Base-by-base conservation (phyloP, 2,113 vertebrate species). In the Columbina picui region DNA sequence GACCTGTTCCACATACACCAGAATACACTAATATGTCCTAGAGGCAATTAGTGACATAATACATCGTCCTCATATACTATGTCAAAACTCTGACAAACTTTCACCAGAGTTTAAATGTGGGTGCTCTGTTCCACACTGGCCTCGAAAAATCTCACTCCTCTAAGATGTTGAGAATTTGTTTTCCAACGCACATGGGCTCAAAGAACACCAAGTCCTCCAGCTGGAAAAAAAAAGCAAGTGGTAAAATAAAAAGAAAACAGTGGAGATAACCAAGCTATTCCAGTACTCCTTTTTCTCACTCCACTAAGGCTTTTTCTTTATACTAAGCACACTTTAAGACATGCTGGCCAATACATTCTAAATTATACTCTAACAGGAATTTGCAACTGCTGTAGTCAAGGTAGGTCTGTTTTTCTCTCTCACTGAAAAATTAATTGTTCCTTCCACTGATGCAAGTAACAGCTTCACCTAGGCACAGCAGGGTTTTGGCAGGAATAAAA, bases 61-160 rank as follows among this genome's bases (percentile, higher is more conserved):
- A 17, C 14, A 55, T 18, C 2, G 1, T 45, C 8, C 12, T 88
- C 49, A 43, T 0, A 0, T 26, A 32, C 38, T 38, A 14, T 26
- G 30, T 57, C 26, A 76, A 60, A 89, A 68, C 10, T 75, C 14
- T 53, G 57, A 69, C 64, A 65, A 75, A 70, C 19, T 50, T 74
- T 14, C 8, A 38, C 2, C 0, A 2, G 55, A 53, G 29, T 57
- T 89, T 52, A 32, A 64, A 6, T 6, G 8, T 18, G 7, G 34
- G 11, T 8, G 60, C 30, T 45, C 23, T 73, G 4, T 77, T 90
- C 14, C 14, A 81, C 17, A 4, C 29, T 26, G 19, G 14, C 5
- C 47, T 79, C 82, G 41, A 94, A 92, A 75, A 94, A 63, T 43
- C 32, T 59, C 38, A 32, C 4, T 79, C 11, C 13, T 77, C 50